Base-by-base conservation (phyloP, 2,113 vertebrate species). In the Gymnocephalus cernua region DNA sequence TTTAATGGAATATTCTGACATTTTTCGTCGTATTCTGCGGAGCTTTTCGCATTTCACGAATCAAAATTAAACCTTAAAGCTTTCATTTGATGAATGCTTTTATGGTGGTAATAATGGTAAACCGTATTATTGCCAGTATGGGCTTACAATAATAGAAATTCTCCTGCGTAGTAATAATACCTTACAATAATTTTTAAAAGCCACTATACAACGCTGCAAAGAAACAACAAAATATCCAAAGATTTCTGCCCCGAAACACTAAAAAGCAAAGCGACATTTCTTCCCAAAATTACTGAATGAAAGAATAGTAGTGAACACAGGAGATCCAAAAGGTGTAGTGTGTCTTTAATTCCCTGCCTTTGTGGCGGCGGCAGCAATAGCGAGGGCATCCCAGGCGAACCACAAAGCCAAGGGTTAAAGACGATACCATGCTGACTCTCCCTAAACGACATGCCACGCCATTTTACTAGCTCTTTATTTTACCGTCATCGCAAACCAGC, bases 391-490 rank as follows among this genome's bases (percentile, higher is more conserved):
- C 63, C 54, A 88, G 84, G 71, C 84, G 7, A 89, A 82, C 75
- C 86, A 86, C 89, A 90, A 89, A 86, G 84, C 81, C 82, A 93
- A 93, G 93, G 92, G 90, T 93, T 93, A 94, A 93, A 91, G 75
- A 90, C 72, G 62, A n/a, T 84, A 87, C 84, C 82, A 87, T 51
- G 89, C 86, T 91, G 77, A 86, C 81, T 89, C 86, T 85, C 64
- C 74, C 78, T 75, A 65, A 86, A 86, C 84, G 80, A 82, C 89
- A 92, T 45, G 81, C 88, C 89, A 93, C 88, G 92, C 94, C 93
- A 94, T 94, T 94, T 95, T 94, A 85, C 83, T 77, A 86, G 86
- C 83, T 90, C 85, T 89, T 91, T 91, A 86, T 88, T 88, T 89
- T 68, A 74, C 83, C 35, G 56, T 83, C 76, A 86, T 70, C 63